Base-by-base conservation (phyloP, 2,113 vertebrate species). In the Eolophus roseicapilla region DNA sequence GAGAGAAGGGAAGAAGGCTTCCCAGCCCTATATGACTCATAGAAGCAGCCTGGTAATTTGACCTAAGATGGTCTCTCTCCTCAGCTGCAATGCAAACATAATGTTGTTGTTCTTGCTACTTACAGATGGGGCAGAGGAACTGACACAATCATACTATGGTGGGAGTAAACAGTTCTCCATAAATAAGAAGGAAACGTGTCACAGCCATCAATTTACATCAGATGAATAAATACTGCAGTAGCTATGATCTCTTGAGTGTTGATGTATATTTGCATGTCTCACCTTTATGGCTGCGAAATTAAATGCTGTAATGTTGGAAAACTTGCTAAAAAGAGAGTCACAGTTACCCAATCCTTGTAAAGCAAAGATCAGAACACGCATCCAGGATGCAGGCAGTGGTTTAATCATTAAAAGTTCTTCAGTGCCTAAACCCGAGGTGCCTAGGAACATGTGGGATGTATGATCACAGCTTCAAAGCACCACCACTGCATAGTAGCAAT, bases 391-490 rank as follows among this genome's bases (percentile, higher is more conserved):
- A n/a, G 44, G 65, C 68, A 88, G 79, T 1, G 4, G 33, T 67
- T 81, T 33, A 71, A 76, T 64, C 39, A 63, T 62, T 63, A 31
- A 29, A 93, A 82, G 80, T 73, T 87, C 88, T 81, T 39, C 80
- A 37, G 37, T 27, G 59, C 27, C 47, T 82, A 60, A 86, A 71
- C 20, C 28, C 3, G 4, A 63, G 55, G 37, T 75, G 49, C 62
- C 35, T 23, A 8, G 79, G 83, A 94, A 84, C 47, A 82, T 3
- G 41, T 39, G 89, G 82, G 96, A 71, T 74, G 57, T 35, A 86
- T 10, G 75, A 77, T 75, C 93, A 76, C 88, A 88, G 94, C 86
- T 83, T 80, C 84, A 74, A 80, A 91, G 90, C 83, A 44, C 85
- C 43, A 39, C 91, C 93, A 82, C 86, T 82, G 83, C 53, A 3